Evolutionary conservation across 92 coral and sea anemone species (phyloP), one percentile per base, ranked within the genome.

Genomic region (Zoanthus gigantus): DNA sequence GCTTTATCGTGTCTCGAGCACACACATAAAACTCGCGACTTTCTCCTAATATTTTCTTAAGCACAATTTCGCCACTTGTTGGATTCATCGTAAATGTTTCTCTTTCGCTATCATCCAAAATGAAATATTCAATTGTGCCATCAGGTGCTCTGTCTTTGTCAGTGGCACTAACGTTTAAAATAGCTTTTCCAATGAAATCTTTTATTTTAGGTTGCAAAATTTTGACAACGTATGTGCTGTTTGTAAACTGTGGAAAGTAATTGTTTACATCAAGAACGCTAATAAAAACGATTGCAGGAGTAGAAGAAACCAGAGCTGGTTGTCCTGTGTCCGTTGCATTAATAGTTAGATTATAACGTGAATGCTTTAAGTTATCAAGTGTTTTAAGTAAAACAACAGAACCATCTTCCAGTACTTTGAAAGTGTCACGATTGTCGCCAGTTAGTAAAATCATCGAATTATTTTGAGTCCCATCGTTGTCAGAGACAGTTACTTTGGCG

Each of bases 11-110:
- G 14, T 77, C 82, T 0, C 61, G 42, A 15, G 82, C 67, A 28
- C 82, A 77, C 44, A 77, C 82, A 77, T 18, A 53, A 18, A 77
- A 53, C 66, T 0, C 18, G 13, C 52, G 82, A 77, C 18, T 53
- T 66, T 53, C 13, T 18, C 1, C 9, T 53, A 81, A 34, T 7
- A 13, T 65, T 42, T 29, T 67, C 0, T 52, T 61, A 2, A 82
- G 74, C 10, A 60, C 52, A 12, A 90, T 61, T 63, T 86, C 90
- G 7, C 93, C 93, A 52, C 13, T 74, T 37, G 37, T 79, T 7
- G 69, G 17, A 72, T 87, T 63, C 30, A 90, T n/a, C 18, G 71
- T 29, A 76, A 90, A 90, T 11, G 57, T 34, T 44, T 87, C 83
- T 34, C 5, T 18, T 12, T 76, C 85, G 7, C 71, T 65, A n/a